These are phyloP conservation scores for Unio delphinus DNA, from an alignment of 2,888 invertebrate genomes.

Conservation along the genomic window DNA sequence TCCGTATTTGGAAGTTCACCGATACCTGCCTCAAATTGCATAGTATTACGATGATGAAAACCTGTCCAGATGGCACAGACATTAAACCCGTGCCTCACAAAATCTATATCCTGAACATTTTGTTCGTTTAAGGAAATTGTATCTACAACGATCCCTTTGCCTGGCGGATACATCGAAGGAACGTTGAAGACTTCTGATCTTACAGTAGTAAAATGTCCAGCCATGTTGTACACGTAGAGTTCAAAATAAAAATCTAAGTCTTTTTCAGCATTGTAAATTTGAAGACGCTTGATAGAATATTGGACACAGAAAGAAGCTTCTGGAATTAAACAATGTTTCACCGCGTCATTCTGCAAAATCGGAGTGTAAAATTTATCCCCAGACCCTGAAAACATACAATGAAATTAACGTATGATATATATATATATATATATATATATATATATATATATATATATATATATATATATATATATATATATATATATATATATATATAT, in stretches of 20 bases:
- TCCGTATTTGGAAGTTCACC: slow-evolving; percentile 7
- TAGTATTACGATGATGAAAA: slow-evolving; percentile 14
- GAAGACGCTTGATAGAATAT: slow-evolving; percentile 18
- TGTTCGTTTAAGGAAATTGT: neutral
- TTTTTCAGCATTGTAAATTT: slow-evolving; percentile 19
- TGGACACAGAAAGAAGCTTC: slow-evolving; percentile 12
- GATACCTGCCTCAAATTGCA: slow-evolving; percentile 15
- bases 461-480: too few relatives aligned
- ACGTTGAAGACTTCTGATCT: slow-evolving; percentile 20
- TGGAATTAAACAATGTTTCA: slow-evolving; percentile 6
- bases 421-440: too few relatives aligned
- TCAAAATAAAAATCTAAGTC: slow-evolving; percentile 16
- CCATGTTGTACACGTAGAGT: slow-evolving; percentile 30
- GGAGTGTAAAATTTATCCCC: too few relatives aligned
- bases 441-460: too few relatives aligned
- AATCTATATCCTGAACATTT: slow-evolving; percentile 9
- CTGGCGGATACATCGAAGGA: slow-evolving; percentile 36
- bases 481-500: too few relatives aligned
- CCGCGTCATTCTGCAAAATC: slow-evolving; percentile 1
- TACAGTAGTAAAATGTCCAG: slow-evolving; percentile 18
- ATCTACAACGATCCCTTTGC: slow-evolving; percentile 28
- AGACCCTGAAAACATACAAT: too few relatives aligned
- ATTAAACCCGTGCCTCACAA: neutral
- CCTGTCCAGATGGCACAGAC: slow-evolving; percentile 19
- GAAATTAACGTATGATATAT: too few relatives aligned